A percentile compares a stretch with the other conserved stretches of the same genome.
phyloP scores from a whole-genome alignment of 2,113 vertebrate species.

The Pionites leucogaster region DNA sequence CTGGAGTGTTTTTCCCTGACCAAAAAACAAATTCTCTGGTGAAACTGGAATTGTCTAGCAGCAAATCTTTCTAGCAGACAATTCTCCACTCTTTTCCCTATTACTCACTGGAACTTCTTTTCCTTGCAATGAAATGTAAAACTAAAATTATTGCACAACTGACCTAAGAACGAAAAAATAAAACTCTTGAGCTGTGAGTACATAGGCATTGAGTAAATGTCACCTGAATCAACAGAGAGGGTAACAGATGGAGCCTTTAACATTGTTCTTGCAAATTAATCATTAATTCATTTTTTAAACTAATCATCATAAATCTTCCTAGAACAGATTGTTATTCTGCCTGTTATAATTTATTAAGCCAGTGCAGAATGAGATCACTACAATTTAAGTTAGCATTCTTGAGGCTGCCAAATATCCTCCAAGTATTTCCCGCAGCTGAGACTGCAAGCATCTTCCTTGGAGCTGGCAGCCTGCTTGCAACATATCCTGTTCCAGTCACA shows the following conservation, averaged over 20 bases:
- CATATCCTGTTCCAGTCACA: not conserved
- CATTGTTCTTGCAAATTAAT: constrained; percentile 2
- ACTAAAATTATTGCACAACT: not conserved
- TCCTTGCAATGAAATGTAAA: not conserved
- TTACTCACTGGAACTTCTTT: not conserved
- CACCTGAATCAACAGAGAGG: constrained; percentile 3
- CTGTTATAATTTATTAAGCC: constrained; percentile 12
- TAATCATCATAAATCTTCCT: not conserved
- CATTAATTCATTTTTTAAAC: not conserved
- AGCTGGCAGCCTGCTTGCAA: not conserved
- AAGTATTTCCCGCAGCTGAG: constrained; percentile 17
- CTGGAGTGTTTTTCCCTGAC: not conserved
- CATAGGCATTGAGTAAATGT: not conserved
- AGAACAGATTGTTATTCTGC: not conserved
- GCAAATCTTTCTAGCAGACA: not conserved
- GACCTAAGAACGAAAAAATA: not conserved
- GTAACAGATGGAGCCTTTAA: not conserved
- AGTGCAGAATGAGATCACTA: constrained; percentile 1
- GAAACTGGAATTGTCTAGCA: not conserved
- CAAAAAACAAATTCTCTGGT: not conserved
- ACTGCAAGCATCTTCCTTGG: not conserved
- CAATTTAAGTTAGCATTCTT: not conserved
- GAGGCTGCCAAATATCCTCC: not conserved
- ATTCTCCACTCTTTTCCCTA: not conserved
- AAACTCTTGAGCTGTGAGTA: not conserved